phyloP scores from a whole-genome alignment of 35 echinoderm and acorn worm genomes.

The Nesometra sesokonis region DNA sequence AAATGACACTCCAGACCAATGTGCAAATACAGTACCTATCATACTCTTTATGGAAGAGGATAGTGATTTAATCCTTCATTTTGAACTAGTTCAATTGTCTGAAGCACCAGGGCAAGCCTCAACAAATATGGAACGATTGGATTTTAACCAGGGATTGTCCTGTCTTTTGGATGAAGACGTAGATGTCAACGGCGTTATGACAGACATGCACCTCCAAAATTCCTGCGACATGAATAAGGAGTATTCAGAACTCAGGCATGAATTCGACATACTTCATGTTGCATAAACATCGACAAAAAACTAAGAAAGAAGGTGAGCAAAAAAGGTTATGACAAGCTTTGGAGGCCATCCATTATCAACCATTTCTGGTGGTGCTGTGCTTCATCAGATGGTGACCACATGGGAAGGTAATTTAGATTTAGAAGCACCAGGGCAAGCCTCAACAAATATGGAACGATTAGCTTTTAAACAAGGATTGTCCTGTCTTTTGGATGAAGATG shows the following conservation, averaged over 20 bases:
- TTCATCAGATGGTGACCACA: too few relatives aligned
- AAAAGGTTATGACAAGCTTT: too few relatives aligned
- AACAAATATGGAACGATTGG: neutral
- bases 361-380: too few relatives aligned
- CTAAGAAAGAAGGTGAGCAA: slow-evolving; percentile 1
- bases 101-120: neutral
- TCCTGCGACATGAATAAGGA: neutral
- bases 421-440: neutral
- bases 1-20: slow-evolving; percentile 37
- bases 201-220: neutral
- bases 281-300: slow-evolving; percentile 15
- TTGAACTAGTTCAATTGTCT: neutral
- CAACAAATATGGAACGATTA: neutral
- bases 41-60: slow-evolving; percentile 11
- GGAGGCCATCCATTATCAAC: too few relatives aligned
- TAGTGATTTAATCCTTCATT: neutral
- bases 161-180: neutral
- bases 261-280: slow-evolving; percentile 38
- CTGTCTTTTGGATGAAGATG: neutral
- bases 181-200: neutral
- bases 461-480: neutral
- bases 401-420: too few relatives aligned
- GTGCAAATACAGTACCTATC: slow-evolving; percentile 49
- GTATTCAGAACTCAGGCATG: neutral
- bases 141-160: neutral